A percentile compares a stretch with the other conserved stretches of the same genome.
These are phyloP conservation scores for Amia ocellicauda DNA, from an alignment of 2,113 vertebrate species.

Conservation along the genomic window DNA sequence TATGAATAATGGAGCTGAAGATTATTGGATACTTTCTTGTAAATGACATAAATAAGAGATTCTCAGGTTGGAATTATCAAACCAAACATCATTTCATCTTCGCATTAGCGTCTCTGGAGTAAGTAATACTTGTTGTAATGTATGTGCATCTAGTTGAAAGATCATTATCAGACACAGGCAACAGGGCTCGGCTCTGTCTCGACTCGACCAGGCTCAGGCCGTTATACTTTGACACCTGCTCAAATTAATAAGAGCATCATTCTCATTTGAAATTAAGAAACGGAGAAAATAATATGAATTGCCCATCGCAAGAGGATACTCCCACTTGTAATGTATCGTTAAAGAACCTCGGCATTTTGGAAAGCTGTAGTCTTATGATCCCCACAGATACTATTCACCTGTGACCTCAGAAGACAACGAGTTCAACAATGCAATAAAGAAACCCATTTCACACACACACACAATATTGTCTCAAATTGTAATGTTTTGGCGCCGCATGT, in stretches of 20 bases:
- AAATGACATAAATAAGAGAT: constrained; percentile 4
- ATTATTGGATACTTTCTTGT: constrained; percentile 5
- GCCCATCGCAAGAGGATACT: too few relatives aligned
- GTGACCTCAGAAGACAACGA: too few relatives aligned
- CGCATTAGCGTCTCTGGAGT: not conserved
- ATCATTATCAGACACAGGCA: not conserved
- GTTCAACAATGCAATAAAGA: too few relatives aligned
- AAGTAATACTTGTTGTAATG: not conserved
- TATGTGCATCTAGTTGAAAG: constrained; percentile 2
- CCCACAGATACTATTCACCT: too few relatives aligned
- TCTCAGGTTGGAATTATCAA: not conserved
- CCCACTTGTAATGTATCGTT: too few relatives aligned
- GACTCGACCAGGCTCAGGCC: too few relatives aligned
- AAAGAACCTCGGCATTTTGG: too few relatives aligned
- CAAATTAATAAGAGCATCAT: not conserved
- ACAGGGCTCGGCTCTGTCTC: not conserved
- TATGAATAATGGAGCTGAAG: not conserved
- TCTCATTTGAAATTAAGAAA: not conserved
- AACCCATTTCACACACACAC: too few relatives aligned
- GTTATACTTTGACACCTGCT: not conserved
- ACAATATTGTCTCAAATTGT: too few relatives aligned
- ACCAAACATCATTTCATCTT: constrained; percentile 1
- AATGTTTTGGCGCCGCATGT: too few relatives aligned
- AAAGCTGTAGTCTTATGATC: too few relatives aligned
- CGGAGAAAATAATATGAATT: not conserved